Percentiles rank a stretch among this genome's conserved stretches.
Conservation (phyloP, 2,797 vertebrate species). For the Lagocephalus sceleratus region DNA sequence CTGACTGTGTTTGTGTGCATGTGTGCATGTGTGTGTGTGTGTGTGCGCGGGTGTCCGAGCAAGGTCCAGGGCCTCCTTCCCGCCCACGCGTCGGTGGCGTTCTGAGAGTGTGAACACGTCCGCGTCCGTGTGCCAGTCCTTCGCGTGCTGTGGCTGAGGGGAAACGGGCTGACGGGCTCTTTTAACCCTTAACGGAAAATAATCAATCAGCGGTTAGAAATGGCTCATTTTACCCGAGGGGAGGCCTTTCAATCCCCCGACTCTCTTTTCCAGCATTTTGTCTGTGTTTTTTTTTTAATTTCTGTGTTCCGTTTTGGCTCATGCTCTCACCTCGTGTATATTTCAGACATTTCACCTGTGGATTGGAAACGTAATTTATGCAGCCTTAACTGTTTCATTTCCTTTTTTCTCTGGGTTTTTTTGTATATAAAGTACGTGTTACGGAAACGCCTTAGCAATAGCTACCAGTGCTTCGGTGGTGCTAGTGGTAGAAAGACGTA, state of each 20-base stretch:
- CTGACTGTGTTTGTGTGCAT: too few relatives aligned
- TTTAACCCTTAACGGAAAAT: conserved; percentile 11
- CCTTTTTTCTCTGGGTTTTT: conserved; percentile 14
- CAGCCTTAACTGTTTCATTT: conserved; percentile 36
- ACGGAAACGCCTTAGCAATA: conserved; percentile 58
- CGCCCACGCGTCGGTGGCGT: conserved; percentile 18
- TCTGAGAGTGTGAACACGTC: conserved; percentile 25
- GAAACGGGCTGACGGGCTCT: background rate
- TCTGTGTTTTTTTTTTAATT: too few relatives aligned
- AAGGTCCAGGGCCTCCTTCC: conserved; percentile 13
- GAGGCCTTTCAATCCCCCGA: background rate
- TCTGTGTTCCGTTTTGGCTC: conserved; percentile 13
- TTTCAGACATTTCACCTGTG: conserved; percentile 50
- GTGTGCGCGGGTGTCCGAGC: conserved; percentile 16
- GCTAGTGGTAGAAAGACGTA: conserved; percentile 25
- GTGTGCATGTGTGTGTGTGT: conserved; percentile 19
- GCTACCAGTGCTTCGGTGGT: conserved; percentile 47
- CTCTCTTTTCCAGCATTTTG: conserved; percentile 14
- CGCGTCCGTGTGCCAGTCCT: conserved; percentile 18
- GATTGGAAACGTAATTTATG: conserved; percentile 62
- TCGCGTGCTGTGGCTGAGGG: background rate
- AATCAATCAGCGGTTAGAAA: background rate
- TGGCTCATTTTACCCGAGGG: conserved; percentile 16
- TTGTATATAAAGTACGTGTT: conserved; percentile 63
- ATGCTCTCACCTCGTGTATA: conserved; percentile 48